These are phyloP conservation scores for Polypedilum pembai DNA, from an alignment of 1,140 invertebrate genomes.

Conservation along the genomic window DNA sequence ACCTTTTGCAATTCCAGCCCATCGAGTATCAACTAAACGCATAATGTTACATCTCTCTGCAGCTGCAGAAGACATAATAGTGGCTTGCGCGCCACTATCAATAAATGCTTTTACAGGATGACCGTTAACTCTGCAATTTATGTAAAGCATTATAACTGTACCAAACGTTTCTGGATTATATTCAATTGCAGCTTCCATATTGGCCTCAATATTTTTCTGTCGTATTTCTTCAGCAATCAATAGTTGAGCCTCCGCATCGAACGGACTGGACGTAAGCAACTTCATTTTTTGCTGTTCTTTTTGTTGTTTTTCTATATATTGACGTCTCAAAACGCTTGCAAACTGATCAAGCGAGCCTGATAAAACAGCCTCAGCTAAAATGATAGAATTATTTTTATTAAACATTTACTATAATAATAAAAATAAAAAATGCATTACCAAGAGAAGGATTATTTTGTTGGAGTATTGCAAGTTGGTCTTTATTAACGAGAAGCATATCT, in stretches of 20 bases:
- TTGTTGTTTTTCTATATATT: constrained; percentile 67
- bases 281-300: constrained; percentile 72
- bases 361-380: neutral
- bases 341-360: constrained; percentile 59
- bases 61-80: constrained; percentile 87
- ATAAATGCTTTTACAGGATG: constrained; percentile 96
- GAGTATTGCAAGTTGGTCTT: constrained; percentile 80
- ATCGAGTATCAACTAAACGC: constrained; percentile 86
- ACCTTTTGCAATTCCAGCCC: constrained; percentile 90
- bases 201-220: constrained; percentile 93
- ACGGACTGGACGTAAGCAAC: constrained; percentile 89
- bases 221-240: constrained; percentile 93
- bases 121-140: constrained; percentile 93
- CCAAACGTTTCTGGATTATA: constrained; percentile 97
- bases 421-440: constrained; percentile 45
- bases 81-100: constrained; percentile 91
- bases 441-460: constrained; percentile 91
- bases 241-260: constrained; percentile 88
- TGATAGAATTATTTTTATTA: neutral
- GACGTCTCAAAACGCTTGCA: constrained; percentile 69
- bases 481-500: constrained; percentile 86
- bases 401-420: neutral
- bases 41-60: constrained; percentile 94
- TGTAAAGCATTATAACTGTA: constrained; percentile 91
- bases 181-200: constrained; percentile 98